These are phyloP conservation scores for Strigops habroptila DNA, from an alignment of 2,113 vertebrate genomes.

Conservation along the genomic window DNA sequence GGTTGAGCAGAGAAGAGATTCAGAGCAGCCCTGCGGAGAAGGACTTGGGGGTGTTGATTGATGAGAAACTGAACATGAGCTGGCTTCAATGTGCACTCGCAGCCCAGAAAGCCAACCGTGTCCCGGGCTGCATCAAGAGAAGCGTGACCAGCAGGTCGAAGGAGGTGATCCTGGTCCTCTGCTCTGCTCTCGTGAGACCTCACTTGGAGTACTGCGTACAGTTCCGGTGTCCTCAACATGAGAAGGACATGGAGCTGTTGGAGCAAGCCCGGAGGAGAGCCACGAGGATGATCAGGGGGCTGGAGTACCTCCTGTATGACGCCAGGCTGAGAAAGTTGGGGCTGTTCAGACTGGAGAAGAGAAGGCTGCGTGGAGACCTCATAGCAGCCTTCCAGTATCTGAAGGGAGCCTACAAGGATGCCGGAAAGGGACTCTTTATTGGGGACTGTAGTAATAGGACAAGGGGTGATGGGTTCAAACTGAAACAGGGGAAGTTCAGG, in stretches of 20 bases:
- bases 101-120: not conserved
- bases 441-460: not conserved
- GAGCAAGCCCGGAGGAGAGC: not conserved
- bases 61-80: not conserved
- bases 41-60: not conserved
- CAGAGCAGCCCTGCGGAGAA: not conserved
- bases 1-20: not conserved
- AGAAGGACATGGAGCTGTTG: not conserved
- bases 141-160: not conserved
- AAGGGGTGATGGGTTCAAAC: not conserved
- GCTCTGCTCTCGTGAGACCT: not conserved
- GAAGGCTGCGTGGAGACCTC: not conserved
- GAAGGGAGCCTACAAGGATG: not conserved
- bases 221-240: not conserved
- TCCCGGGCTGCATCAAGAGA: not conserved
- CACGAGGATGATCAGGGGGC: not conserved
- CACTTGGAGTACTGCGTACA: not conserved
- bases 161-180: not conserved
- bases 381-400: not conserved
- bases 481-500: not conserved
- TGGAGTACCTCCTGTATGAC: not conserved
- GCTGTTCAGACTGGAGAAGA: not conserved
- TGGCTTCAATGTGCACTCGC: not conserved
- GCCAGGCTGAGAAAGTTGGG: not conserved
- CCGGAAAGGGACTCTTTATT: no score